Base-by-base conservation (phyloP, 2,113 vertebrate species). In the Tenrec ecaudatus region DNA sequence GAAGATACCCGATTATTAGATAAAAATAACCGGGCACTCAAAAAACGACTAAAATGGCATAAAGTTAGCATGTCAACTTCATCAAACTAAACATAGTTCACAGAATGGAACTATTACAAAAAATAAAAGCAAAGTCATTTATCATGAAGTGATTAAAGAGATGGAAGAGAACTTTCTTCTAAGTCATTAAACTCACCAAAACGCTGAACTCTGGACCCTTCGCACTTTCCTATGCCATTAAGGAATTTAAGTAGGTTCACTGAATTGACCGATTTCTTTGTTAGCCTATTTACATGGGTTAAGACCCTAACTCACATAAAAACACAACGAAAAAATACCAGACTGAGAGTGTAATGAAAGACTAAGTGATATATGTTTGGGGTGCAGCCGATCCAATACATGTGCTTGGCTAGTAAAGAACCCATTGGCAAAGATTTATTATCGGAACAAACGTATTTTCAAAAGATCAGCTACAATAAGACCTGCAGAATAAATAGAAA, bases 221-320 rank as follows among this genome's bases (percentile, higher is more conserved):
- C 31, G 33, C 64, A 92, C 88, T 95, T 95, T 88, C 92, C 40
- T 88, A 53, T 36, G 36, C 76, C 69, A 57, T 93, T 94, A 86
- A 76, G 91, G 82, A 95, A 92, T 83, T 83, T 62, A 95, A 95
- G 90, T 88, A 86, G 85, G 93, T 92, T 95, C 94, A 89, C 14
- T 88, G 91, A 92, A 93, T 80, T 88, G 88, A 95, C 88, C 64
- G 82, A 92, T 83, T 95, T 87, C 95, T 94, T 97, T 95, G 94
- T 96, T 94, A 95, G 92, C 73, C 90, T 95, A 88, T 87, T 95
- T 97, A 88, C 64, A 92, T 90, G 84, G 94, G 94, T 94, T 94
- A 92, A 96, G 89, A 85, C 90, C 69, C 85, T 80, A 82, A 82
- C 47, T 68, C 78, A 95, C 95, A 94, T 93, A 95, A 96, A 53